Percentiles rank a stretch among this genome's conserved stretches.
These are phyloP conservation scores for Cyrtodaria siliqua DNA, from an alignment of 2,888 invertebrate genomes.

Conservation along the genomic window DNA sequence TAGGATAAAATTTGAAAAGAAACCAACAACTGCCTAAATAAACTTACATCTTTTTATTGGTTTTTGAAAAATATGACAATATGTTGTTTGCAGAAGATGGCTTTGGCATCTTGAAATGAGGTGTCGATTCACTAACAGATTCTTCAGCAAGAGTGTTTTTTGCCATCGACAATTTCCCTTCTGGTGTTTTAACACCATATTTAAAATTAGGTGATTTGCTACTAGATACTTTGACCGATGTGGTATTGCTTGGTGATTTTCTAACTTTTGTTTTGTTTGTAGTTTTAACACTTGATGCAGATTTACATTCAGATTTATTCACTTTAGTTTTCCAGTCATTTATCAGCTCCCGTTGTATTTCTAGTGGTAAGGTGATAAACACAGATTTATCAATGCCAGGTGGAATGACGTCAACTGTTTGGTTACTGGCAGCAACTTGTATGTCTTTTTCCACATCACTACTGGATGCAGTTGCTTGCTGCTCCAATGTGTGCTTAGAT, in stretches of 20 bases:
- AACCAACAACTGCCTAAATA: no score
- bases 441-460: no score
- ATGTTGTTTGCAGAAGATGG: slow-evolving; percentile 36
- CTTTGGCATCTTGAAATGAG: slow-evolving; percentile 36
- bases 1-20: no score
- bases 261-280: neutral
- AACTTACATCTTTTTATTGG: slow-evolving; percentile 17
- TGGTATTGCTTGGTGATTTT: no score
- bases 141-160: no score
- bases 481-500: no score
- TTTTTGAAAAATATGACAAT: slow-evolving; percentile 45
- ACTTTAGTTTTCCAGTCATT: slow-evolving; percentile 47
- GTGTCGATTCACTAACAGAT: no score
- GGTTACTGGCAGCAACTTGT: no score
- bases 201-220: neutral
- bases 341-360: slow-evolving; percentile 73
- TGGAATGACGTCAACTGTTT: slow-evolving; percentile 21
- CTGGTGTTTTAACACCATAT: neutral
- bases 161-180: no score
- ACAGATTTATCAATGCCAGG: slow-evolving; percentile 69
- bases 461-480: no score
- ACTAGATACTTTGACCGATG: no score
- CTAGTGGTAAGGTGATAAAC: slow-evolving; percentile 70
- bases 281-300: neutral
- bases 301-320: no score